Percentiles rank a stretch among this genome's conserved stretches.
Evolutionary conservation across 2,888 invertebrate species (phyloP).

Genomic region (Diaperis boleti): DNA sequence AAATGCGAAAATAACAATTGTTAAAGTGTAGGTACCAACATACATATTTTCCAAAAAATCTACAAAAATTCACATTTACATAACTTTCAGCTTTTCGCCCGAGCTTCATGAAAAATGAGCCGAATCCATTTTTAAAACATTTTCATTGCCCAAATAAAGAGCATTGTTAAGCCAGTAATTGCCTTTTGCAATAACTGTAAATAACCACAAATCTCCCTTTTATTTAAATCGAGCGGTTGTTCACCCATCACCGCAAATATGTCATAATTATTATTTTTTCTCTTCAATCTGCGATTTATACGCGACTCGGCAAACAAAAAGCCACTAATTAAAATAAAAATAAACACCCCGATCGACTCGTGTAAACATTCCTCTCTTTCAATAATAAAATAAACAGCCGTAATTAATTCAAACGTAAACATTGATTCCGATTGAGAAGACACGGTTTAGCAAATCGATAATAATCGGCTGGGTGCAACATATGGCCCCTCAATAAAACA

Average conservation of each 20-base stretch:
- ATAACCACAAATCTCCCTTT: conserved; percentile 7
- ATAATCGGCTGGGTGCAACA: conserved; percentile 52
- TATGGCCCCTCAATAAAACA: conserved; percentile 61
- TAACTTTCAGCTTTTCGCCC: too few species aligned
- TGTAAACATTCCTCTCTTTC: conserved; percentile 32
- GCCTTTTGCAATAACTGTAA: not conserved
- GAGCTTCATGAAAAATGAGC: conserved; percentile 13
- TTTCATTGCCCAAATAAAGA: conserved; percentile 23
- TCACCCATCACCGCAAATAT: conserved; percentile 13
- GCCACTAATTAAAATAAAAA: conserved; percentile 46
- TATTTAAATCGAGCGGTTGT: conserved; percentile 7
- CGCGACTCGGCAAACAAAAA: conserved; percentile 38
- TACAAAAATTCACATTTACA: too few species aligned
- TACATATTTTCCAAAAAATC: too few species aligned
- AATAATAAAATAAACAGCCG: conserved; percentile 50
- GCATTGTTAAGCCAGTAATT: not conserved
- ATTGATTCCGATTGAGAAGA: conserved; percentile 53
- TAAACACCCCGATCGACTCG: conserved; percentile 38
- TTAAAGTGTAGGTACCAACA: too few species aligned
- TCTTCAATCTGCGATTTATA: conserved; percentile 26
- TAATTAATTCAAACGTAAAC: conserved; percentile 56
- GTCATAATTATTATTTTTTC: conserved; percentile 18
- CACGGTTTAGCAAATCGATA: conserved; percentile 32
- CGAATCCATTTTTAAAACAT: conserved; percentile 10
- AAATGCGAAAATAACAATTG: too few species aligned